A percentile compares a stretch with the other conserved stretches of the same genome.
Evolutionary conservation across 2,113 vertebrate species (phyloP).

Genomic region (Varanus salvator): DNA sequence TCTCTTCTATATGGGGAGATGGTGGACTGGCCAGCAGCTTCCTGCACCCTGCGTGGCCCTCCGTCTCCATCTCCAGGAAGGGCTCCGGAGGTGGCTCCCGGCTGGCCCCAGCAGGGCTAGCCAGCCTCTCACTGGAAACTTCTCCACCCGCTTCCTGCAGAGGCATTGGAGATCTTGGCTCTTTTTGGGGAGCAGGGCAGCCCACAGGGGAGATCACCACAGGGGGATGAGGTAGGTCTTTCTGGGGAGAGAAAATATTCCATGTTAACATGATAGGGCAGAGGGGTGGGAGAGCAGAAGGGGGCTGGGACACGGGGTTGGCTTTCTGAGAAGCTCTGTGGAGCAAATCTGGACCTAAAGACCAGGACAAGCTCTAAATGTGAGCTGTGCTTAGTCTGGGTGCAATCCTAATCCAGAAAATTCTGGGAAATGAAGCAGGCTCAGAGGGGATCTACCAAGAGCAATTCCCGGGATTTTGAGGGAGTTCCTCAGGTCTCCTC

Average conservation of each 20-base stretch:
- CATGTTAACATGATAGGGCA: background rate
- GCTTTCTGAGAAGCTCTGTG: background rate
- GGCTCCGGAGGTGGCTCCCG: conserved; percentile 8
- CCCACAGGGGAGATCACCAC: conserved; percentile 79
- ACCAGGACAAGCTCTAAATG: background rate
- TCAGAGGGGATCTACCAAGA: too few relatives aligned
- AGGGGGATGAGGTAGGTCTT: conserved; percentile 84
- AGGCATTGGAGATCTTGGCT: background rate
- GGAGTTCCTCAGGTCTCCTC: too few relatives aligned
- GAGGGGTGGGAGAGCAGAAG: background rate
- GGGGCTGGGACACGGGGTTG: too few relatives aligned
- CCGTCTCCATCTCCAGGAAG: background rate
- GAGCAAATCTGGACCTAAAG: background rate
- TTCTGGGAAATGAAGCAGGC: background rate
- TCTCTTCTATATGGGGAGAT: background rate
- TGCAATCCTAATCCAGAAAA: background rate
- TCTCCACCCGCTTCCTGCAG: conserved; percentile 40
- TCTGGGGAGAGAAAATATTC: conserved; percentile 66
- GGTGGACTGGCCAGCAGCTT: background rate
- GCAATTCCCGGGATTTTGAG: background rate
- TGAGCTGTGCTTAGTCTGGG: background rate
- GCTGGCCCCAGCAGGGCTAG: background rate
- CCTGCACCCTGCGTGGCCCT: background rate
- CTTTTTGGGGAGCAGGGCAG: conserved; percentile 52
- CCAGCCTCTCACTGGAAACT: conserved; percentile 51